Percentiles rank a stretch among this genome's conserved stretches.
Evolutionary conservation across 1,140 invertebrate species (phyloP).

Genomic region (Heliconius himera): DNA sequence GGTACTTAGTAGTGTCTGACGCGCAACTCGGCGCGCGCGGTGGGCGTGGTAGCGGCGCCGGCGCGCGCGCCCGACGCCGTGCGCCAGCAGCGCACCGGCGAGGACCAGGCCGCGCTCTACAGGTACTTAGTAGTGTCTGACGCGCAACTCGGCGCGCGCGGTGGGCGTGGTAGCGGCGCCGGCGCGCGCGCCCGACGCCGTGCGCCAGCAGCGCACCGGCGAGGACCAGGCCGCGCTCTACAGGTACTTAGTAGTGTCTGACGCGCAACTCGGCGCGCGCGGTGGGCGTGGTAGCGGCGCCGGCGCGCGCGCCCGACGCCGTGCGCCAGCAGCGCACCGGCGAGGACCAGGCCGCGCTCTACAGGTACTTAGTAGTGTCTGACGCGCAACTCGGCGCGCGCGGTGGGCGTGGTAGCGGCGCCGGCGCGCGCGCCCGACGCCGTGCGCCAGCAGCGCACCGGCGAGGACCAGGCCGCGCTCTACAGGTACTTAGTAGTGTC

Average conservation of each 20-base stretch:
- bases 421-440: conserved; percentile 91
- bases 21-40: conserved; percentile 85
- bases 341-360: conserved; percentile 89
- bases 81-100: conserved; percentile 87
- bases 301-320: conserved; percentile 89
- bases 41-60: conserved; percentile 86
- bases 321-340: conserved; percentile 88
- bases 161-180: conserved; percentile 86
- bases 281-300: conserved; percentile 85
- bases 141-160: conserved; percentile 85
- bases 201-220: conserved; percentile 88
- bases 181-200: conserved; percentile 88
- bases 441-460: conserved; percentile 88
- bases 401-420: conserved; percentile 83
- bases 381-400: conserved; percentile 86
- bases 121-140: no score
- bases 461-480: conserved; percentile 88
- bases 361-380: no score
- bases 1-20: no score
- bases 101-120: conserved; percentile 89
- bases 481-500: no score
- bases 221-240: conserved; percentile 89
- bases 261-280: conserved; percentile 86
- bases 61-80: conserved; percentile 89
- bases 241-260: no score